Base-by-base conservation (phyloP, 2,888 invertebrate genomes). In the Drosophila nr. perissopoda region DNA sequence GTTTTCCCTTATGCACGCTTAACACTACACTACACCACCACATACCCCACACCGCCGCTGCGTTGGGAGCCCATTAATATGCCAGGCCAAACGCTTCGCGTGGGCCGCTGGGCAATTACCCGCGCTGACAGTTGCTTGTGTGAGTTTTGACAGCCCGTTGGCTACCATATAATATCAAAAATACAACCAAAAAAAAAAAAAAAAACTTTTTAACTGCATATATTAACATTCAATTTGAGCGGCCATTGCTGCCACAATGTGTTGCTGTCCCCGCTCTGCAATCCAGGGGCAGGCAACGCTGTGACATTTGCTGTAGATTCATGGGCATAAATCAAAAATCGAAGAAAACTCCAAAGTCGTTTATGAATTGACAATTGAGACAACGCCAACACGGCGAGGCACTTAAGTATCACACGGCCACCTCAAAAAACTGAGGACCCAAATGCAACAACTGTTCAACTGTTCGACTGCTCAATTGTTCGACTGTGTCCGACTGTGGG, bases 281-380 rank as follows among this genome's bases (percentile, higher is more conserved):
- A 46, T 7, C 25, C 16, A 46, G 46, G 4, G 46, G 46, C 46
- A 46, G 13, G 46, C 51, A 46, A 27, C 51, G 60, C 65, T 63
- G 79, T 78, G 92, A 92, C 92, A 92, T 91, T 92, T 91, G 72
- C 49, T 83, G 89, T 83, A 79, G 89, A 91, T 89, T 85, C 87
- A 79, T 79, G 91, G 82, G 85, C 88, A 92, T 92, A 92, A 92
- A 92, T 92, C 92, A 92, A 92, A 91, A 89, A 80, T 81, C 74
- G 75, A 78, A 78, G 82, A 77, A 81, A 88, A 74, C 78, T 69
- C 83, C 66, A 76, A 73, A 83, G 72, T 78, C 88, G 90, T 71
- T 87, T 89, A 85, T 88, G 88, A 89, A 87, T 86, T 77, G 88
- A 83, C 86, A 87, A 87, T 87, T 83, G 90, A 84, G 81, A 62